phyloP scores from a whole-genome alignment of 2,888 invertebrate species.

The Chaitophorus viminalis region DNA sequence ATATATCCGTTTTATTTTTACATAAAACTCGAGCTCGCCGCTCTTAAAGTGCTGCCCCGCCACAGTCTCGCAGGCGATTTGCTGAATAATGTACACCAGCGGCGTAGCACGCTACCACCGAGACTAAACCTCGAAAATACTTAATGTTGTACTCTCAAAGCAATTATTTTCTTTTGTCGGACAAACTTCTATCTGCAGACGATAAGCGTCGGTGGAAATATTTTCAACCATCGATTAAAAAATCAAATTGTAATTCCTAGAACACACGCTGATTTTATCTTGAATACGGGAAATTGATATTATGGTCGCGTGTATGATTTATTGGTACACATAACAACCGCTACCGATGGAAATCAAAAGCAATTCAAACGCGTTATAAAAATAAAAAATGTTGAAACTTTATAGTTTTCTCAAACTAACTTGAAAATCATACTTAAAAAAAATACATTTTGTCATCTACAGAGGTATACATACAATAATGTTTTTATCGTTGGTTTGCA shows the following conservation, averaged over 20 bases:
- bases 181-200: background rate
- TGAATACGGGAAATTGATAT: too few species aligned
- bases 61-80: background rate
- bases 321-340: background rate
- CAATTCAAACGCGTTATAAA: too few species aligned
- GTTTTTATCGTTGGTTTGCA: background rate
- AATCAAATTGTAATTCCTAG: background rate
- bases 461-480: background rate
- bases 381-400: background rate
- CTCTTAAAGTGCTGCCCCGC: background rate
- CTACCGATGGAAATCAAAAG: too few species aligned
- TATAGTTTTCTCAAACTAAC: background rate
- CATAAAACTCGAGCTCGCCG: background rate
- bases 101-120: background rate
- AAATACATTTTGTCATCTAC: background rate
- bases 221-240: background rate
- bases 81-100: background rate
- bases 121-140: constrained; percentile 3
- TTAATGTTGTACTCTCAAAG: background rate
- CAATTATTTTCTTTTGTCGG: background rate
- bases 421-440: background rate
- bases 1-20: constrained; percentile 16
- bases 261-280: background rate
- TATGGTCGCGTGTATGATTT: background rate
- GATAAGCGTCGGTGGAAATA: background rate